Base-by-base conservation (phyloP, 2,888 invertebrate genomes). In the Mesopsocus fuscifrons region DNA sequence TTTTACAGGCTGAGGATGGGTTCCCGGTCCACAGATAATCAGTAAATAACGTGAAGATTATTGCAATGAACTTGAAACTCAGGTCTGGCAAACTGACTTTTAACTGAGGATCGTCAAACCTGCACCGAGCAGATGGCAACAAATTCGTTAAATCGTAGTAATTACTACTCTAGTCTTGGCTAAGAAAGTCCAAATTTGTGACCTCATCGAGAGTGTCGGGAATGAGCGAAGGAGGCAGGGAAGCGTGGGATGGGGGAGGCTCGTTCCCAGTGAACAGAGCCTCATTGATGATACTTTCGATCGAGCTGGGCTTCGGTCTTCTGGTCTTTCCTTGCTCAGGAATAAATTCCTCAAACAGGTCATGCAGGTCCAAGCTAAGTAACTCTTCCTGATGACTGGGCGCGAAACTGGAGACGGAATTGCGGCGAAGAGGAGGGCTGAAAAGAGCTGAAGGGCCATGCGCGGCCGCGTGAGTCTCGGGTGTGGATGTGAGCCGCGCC, bases 271-370 rank as follows among this genome's bases (percentile, higher is more conserved):
- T 26, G 11, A 38, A 38, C 20, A 38, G 20, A 21, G 38, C 38
- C 21, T 38, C 38, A 20, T 38, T 38, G 21, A 38, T 38, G 4
- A 38, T 38, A 20, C 38, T 38, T 20, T 38, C 38, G 5, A 38
- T 38, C n/a, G 38, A 38, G 20, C 20, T 38, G 13, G 38, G 21
- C 18, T 38, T 38, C 20, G 38, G 6, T 11, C 26, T 6, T 6
- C 26, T 6, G 11, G 26, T 6, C 26, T 26, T 26, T 9, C 11
- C 11, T 26, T 26, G 26, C 8, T 26, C 26, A 26, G 26, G 26
- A 6, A 26, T 9, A 9, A 26, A 11, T 6, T 26, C 26, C 11
- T 26, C 26, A 26, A 26, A 26, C 11, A 26, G 26, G 6, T 26
- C 26, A 26, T 26, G 26, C 6, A 26, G 11, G 26, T 26, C 26